These are phyloP conservation scores for Nymphicus hollandicus DNA, from an alignment of 2,113 vertebrate genomes.

Conservation along the genomic window DNA sequence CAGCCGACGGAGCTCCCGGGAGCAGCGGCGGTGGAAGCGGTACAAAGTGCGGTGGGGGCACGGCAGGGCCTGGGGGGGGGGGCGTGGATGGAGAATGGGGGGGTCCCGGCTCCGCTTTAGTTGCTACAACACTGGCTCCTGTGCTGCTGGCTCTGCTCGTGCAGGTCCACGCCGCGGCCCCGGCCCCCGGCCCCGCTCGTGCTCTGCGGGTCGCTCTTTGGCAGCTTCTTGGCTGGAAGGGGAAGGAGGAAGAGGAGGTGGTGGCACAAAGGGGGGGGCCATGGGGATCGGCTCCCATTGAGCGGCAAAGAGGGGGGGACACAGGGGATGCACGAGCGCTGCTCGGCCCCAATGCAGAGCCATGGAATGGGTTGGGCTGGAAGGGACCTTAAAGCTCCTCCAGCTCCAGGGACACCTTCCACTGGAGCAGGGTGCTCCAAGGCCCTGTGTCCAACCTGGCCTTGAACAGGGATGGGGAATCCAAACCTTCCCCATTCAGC, in stretches of 20 bases:
- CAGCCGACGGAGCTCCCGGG: neutral
- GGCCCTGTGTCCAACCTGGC: neutral
- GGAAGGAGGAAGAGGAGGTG: neutral
- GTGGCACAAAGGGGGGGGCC: no score
- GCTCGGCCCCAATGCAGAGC: no score
- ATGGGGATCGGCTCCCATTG: no score
- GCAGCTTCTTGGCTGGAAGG: slow-evolving; percentile 81
- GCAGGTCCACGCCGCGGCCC: slow-evolving; percentile 79
- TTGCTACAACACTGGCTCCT: slow-evolving; percentile 85
- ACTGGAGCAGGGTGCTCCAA: neutral
- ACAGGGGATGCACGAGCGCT: neutral
- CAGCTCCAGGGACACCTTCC: no score
- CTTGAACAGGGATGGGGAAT: neutral
- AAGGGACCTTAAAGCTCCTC: neutral
- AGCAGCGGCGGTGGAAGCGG: neutral
- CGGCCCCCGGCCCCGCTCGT: slow-evolving; percentile 64
- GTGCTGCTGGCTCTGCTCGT: slow-evolving; percentile 80
- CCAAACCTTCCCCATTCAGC: neutral
- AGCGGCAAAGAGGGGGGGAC: neutral
- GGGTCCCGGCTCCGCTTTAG: slow-evolving; percentile 38
- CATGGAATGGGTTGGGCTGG: no score
- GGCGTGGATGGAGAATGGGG: slow-evolving; percentile 57
- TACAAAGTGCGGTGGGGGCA: slow-evolving; percentile 67
- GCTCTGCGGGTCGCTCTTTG: slow-evolving; percentile 82
- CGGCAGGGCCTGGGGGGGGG: slow-evolving; percentile 50